Conservation (phyloP, 2,888 invertebrate species). For the Brachyopa scutellaris region DNA sequence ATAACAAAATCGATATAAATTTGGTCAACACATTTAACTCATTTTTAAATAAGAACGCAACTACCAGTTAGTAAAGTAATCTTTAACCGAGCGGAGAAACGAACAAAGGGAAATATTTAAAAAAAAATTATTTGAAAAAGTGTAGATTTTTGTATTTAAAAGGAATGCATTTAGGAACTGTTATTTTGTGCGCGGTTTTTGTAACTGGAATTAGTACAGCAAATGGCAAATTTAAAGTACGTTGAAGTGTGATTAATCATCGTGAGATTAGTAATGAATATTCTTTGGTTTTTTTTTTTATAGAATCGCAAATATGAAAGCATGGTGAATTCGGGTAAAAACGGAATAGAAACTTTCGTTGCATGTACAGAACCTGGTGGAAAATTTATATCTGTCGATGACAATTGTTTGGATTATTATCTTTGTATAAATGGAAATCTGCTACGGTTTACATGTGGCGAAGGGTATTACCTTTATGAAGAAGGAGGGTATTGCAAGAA, state of each 20-base stretch:
- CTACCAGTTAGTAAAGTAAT: slow-evolving; percentile 12
- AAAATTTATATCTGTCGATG: slow-evolving; percentile 4
- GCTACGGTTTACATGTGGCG: slow-evolving; percentile 64
- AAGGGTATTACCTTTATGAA: slow-evolving; percentile 73
- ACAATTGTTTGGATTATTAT: slow-evolving; percentile 66
- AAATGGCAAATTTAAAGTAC: slow-evolving; percentile 25
- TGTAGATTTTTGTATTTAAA: no score
- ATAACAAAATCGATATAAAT: slow-evolving; percentile 45
- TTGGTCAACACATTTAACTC: background rate
- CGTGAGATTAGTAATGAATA: background rate
- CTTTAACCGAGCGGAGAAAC: background rate
- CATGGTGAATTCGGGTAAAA: background rate
- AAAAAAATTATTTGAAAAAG: no score
- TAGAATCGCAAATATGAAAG: background rate
- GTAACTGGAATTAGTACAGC: background rate
- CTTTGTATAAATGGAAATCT: slow-evolving; percentile 72
- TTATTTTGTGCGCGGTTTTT: background rate
- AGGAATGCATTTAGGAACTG: background rate
- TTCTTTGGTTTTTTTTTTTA: background rate
- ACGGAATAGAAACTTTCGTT: background rate
- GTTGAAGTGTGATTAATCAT: background rate
- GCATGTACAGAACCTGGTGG: slow-evolving; percentile 24
- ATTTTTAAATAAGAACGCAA: background rate
- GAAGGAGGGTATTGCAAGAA: slow-evolving; percentile 14
- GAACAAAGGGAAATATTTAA: no score